A percentile compares a stretch with the other conserved stretches of the same genome.
These are phyloP conservation scores for human (Homo sapiens) DNA, from an alignment of 2,113 vertebrate species.

Conservation along the genomic window GRCh38 chr4:105545001-105545500, in stretches of 20 bases:
- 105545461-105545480: background rate
- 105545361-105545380: background rate
- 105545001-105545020: conserved; percentile 31
- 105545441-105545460: background rate
- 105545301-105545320: background rate
- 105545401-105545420: background rate
- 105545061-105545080: background rate
- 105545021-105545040: conserved; percentile 32
- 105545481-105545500: background rate
- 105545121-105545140: background rate
- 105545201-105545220: background rate
- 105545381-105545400: background rate
- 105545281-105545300: background rate
- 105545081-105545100: background rate
- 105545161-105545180: background rate
- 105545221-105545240: background rate
- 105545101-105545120: background rate
- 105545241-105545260: background rate
- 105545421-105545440: background rate
- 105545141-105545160: background rate
- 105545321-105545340: background rate
- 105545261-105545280: background rate
- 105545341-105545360: background rate
- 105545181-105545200: background rate
- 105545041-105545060: background rate